These are phyloP conservation scores for Drymodes brunneopygia DNA, from an alignment of 2,113 vertebrate species.

Conservation along the genomic window DNA sequence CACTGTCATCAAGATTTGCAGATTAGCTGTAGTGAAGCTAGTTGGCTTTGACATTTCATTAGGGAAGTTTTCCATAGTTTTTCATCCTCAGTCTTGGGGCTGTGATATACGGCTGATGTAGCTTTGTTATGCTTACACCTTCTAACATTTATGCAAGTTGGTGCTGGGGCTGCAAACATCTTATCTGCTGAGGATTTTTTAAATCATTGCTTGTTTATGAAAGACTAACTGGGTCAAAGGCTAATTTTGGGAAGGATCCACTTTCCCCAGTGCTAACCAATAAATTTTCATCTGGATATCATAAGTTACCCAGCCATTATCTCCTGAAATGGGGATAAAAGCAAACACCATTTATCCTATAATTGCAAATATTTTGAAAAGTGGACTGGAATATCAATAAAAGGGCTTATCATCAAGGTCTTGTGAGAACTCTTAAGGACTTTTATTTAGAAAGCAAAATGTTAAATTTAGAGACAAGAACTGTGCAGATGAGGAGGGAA, in stretches of 20 bases:
- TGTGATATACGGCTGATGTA: neutral
- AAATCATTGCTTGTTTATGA: conserved; percentile 14
- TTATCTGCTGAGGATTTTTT: neutral
- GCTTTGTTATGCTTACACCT: neutral
- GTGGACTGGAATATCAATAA: neutral
- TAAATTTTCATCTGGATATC: neutral
- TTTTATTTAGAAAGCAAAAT: conserved; percentile 18
- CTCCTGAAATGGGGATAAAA: neutral
- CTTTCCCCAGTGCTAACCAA: neutral
- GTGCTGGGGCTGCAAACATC: neutral
- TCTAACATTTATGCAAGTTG: neutral
- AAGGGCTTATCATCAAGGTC: neutral
- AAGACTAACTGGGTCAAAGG: conserved; percentile 26
- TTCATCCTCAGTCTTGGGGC: neutral
- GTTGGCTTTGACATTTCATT: conserved; percentile 54
- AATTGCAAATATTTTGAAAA: conserved; percentile 38
- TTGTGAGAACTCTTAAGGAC: neutral
- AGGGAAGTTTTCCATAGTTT: conserved; percentile 17
- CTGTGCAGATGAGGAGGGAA: neutral
- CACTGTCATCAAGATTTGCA: conserved; percentile 21
- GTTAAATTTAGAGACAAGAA: neutral
- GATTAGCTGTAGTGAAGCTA: conserved; percentile 42
- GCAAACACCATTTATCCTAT: conserved; percentile 19
- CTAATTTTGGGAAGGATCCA: neutral
- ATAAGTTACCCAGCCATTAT: neutral